Evolutionary conservation across 2,797 vertebrate genomes (phyloP).

Genomic region (Phrynocephalus guinanensis): DNA sequence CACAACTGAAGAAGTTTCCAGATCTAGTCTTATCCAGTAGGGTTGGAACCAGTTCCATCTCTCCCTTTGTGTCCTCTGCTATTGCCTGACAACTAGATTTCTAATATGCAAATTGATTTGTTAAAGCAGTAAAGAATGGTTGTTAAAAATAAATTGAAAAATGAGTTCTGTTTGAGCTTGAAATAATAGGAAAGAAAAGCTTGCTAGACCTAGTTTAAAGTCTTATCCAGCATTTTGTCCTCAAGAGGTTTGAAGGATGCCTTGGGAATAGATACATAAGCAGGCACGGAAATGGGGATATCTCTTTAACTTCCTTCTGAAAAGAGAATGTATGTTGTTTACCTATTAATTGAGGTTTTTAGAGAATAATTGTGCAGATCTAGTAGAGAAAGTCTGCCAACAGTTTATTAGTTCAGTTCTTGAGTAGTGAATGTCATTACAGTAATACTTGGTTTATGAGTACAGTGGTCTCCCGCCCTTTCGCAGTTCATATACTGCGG

Average conservation of each 20-base stretch:
- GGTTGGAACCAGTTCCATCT: neutral
- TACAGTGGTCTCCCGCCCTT: too few relatives aligned
- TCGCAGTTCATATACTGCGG: too few relatives aligned
- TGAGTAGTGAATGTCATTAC: neutral
- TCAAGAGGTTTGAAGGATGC: neutral
- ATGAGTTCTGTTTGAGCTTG: neutral
- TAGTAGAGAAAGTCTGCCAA: neutral
- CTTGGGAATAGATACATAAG: neutral
- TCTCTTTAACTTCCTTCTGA: neutral
- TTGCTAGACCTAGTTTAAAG: neutral
- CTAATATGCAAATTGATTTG: neutral
- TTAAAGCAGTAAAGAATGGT: neutral
- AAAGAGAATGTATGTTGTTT: neutral
- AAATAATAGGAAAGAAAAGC: neutral
- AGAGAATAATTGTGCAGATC: neutral
- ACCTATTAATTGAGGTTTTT: neutral
- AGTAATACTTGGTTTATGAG: too few relatives aligned
- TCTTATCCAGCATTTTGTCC: neutral
- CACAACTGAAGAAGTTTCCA: too few relatives aligned
- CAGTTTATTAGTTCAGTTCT: neutral
- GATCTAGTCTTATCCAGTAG: neutral
- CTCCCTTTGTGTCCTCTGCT: neutral
- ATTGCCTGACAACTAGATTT: neutral
- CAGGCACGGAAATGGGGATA: too few relatives aligned
- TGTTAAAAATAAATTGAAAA: neutral